Evolutionary conservation across 2,113 vertebrate genomes (phyloP), one percentile per base, ranked within the genome.

Genomic region (Redunca redunca): DNA sequence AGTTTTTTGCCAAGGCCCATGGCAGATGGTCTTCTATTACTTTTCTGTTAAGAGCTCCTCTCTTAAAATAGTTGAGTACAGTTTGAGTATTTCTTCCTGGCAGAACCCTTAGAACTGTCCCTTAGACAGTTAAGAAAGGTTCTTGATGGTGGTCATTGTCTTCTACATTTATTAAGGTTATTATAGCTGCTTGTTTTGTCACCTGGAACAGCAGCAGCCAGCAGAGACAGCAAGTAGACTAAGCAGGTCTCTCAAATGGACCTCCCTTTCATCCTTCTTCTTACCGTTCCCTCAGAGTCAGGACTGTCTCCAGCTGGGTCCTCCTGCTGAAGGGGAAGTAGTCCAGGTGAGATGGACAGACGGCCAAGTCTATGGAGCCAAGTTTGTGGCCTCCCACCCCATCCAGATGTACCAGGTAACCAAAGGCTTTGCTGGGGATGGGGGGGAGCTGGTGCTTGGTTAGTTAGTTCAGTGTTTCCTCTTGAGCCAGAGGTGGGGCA

Each of bases 261-360:
- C 74, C 33, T 90, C 91, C 57, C 19, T 83, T 89, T 95, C 28
- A 91, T 13, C 50, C 19, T 86, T 64, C 16, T 46, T 92, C 46
- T 83, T 71, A 15, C 40, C 96, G 15, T 97, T 40, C 67, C 98
- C 14, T 98, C 98, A 99, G 99, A 99, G 99, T 98, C 99, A 99
- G 81, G 99, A 99, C 98, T 99, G 99, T 48, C 98, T 99, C 92
- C 99, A 98, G 30, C 98, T 99, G 55, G 99, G 99, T 6, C 99
- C 99, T 0, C 99, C 99, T 21, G 91, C 99, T 36, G 99, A 99
- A 98, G 99, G 99, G 0, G 99, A 99, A 6, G 99, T 99, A 5
- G 99, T 99, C 96, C 99, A 99, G 97, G 99, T 99, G 92, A 99
- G 99, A 98, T 99, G 99, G 99, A 99, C 99, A 52, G 99, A 99